These are phyloP conservation scores for Protaetia brevitarsis DNA, from an alignment of 1,140 invertebrate species.

Conservation along the genomic window DNA sequence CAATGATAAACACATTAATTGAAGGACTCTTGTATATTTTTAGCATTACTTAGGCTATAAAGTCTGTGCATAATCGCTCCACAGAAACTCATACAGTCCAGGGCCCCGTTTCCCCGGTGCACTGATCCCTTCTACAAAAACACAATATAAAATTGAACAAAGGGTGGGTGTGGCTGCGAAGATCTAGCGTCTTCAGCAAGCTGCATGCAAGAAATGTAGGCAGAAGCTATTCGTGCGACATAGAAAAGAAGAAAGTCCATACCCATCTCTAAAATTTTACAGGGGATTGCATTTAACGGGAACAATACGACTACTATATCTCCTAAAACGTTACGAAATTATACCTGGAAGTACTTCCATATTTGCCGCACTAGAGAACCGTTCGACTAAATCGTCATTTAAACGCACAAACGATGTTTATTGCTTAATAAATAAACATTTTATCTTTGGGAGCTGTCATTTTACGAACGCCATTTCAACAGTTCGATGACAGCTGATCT, in stretches of 20 bases:
- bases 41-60: too few species aligned
- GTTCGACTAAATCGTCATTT: conserved; percentile 10
- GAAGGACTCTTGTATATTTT: too few species aligned
- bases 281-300: conserved; percentile 26
- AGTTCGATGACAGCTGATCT: conserved; percentile 18
- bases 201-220: conserved; percentile 13
- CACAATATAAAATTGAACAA: neutral
- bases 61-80: too few species aligned
- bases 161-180: neutral
- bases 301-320: conserved; percentile 25
- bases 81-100: conserved; percentile 87
- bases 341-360: conserved; percentile 45
- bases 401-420: conserved; percentile 6
- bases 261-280: conserved; percentile 26
- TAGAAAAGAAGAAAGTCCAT: conserved; percentile 25
- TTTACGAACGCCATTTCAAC: conserved; percentile 23
- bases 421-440: conserved; percentile 21
- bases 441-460: conserved; percentile 18
- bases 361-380: conserved; percentile 32
- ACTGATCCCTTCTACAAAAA: conserved; percentile 44
- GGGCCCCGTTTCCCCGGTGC: conserved; percentile 54
- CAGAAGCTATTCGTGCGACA: conserved; percentile 17
- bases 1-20: too few species aligned
- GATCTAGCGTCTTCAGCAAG: neutral
- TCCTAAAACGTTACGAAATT: conserved; percentile 24